Conservation (phyloP, 2,888 invertebrate genomes). For the Pachydiplax longipennis region DNA sequence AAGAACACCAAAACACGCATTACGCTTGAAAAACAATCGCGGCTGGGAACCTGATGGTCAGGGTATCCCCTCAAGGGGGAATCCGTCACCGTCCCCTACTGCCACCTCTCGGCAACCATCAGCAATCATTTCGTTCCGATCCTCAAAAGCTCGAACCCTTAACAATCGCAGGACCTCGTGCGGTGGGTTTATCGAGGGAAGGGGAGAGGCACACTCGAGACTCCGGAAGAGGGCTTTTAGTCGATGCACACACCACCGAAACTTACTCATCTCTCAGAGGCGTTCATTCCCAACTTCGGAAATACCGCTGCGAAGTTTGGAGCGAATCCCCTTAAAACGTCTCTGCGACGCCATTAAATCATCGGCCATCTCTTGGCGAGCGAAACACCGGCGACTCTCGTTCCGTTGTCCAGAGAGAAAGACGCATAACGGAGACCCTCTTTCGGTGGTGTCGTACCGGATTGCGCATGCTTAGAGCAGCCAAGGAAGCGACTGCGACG, state of each 20-base stretch:
- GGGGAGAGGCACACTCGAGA: background rate
- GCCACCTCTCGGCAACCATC: slow-evolving; percentile 37
- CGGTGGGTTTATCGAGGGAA: slow-evolving; percentile 18
- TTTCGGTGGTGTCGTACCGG: background rate
- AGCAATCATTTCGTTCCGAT: slow-evolving; percentile 43
- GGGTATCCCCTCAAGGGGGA: background rate
- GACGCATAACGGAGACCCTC: background rate
- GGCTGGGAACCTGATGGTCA: background rate
- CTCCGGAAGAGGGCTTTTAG: slow-evolving; percentile 9
- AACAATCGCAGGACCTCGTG: slow-evolving; percentile 8
- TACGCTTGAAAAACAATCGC: too few relatives aligned
- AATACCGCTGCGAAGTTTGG: background rate
- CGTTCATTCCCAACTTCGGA: background rate
- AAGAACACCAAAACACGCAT: too few relatives aligned
- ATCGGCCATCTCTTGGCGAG: background rate
- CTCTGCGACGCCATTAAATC: background rate
- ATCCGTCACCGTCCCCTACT: slow-evolving; percentile 5
- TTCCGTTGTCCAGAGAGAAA: background rate
- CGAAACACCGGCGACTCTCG: too few relatives aligned
- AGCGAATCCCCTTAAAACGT: background rate
- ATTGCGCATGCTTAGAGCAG: background rate
- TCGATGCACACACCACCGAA: background rate
- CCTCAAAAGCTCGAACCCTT: slow-evolving; percentile 12
- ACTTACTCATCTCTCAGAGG: background rate
- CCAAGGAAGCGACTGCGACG: background rate